Conservation (phyloP, 2,113 vertebrate genomes). For the Machaerirhynchus nigripectus region DNA sequence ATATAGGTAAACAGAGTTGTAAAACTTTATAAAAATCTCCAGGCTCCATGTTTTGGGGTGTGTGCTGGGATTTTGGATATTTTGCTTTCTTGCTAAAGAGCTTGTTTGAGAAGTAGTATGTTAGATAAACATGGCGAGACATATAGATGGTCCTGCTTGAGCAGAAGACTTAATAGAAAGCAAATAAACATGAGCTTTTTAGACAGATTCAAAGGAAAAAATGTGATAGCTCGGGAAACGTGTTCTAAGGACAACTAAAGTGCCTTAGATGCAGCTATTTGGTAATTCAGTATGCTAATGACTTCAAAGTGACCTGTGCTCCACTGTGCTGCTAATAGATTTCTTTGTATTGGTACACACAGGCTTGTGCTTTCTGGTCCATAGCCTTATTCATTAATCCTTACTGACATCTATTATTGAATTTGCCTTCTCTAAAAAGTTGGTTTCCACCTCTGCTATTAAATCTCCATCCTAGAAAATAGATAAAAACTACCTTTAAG, state of each 20-base stretch:
- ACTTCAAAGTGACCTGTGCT: slow-evolving; percentile 47
- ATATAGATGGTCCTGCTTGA: neutral
- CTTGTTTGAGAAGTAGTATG: neutral
- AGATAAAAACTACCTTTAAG: slow-evolving; percentile 11
- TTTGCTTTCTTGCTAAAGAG: neutral
- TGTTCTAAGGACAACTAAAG: neutral
- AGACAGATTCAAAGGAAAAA: neutral
- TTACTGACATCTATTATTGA: slow-evolving; percentile 53
- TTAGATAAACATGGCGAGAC: neutral
- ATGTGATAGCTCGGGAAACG: neutral
- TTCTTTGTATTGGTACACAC: slow-evolving; percentile 44
- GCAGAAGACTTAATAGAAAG: neutral
- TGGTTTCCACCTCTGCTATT: slow-evolving; percentile 51
- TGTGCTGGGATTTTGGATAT: neutral
- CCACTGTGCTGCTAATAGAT: slow-evolving; percentile 36
- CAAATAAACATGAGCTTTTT: neutral
- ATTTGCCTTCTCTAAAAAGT: slow-evolving; percentile 50
- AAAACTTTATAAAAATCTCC: neutral
- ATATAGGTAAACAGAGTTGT: neutral
- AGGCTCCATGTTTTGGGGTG: neutral
- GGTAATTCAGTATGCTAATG: slow-evolving; percentile 34
- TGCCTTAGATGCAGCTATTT: neutral
- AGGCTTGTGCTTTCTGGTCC: slow-evolving; percentile 43
- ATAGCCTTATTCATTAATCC: slow-evolving; percentile 60
- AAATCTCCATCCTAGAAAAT: neutral